Evolutionary conservation across 2,797 vertebrate species (phyloP), one percentile per base, ranked within the genome.

Genomic region (Semotilus atromaculatus): DNA sequence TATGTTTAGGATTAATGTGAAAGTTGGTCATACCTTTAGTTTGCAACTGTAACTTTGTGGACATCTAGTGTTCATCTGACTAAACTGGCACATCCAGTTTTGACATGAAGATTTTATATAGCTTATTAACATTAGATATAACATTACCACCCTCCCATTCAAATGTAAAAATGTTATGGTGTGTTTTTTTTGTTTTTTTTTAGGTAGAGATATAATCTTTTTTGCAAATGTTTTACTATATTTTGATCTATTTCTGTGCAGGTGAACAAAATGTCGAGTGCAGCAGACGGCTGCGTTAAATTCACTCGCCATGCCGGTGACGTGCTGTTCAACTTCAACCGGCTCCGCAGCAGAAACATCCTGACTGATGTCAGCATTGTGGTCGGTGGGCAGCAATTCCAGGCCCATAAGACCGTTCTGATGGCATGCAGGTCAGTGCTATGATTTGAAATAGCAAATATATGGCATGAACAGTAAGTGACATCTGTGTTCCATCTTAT

Each of bases 271-370:
- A 99, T 98, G 97, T 96, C 96, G 90, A 96, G 93, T 0, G 93
- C 95, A 2, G 94, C 95, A 90, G 97, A 99, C 91, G 98, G 96
- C 93, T 99, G 98, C 91, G 96, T 99, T 92, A 98, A 98, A 92
- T 99, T 99, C 92, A 99, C 97, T 5, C 97, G 97, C 78, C 98
- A 99, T 0, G 97, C 98, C 0, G 97, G 97, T 0, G 97, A 99
- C 0, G 97, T 99, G 81, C 95, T 99, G 85, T 96, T 99, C 89
- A 99, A 99, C 87, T 97, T 99, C 82, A 98, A 99, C 92, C 96
- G 97, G 67, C 96, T 99, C 45, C 95, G 98, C 36, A 71, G 66
- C 79, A 71, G 79, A 55, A 81, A 81, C 80, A 96, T 99, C 91
- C 92, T 99, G 89, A 98, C 97, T 0, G 98, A 99, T 1, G 97